Percentiles rank a stretch among this genome's conserved stretches.
Conservation (phyloP, 1,140 invertebrate species). For the Cheumatopsyche charites region DNA sequence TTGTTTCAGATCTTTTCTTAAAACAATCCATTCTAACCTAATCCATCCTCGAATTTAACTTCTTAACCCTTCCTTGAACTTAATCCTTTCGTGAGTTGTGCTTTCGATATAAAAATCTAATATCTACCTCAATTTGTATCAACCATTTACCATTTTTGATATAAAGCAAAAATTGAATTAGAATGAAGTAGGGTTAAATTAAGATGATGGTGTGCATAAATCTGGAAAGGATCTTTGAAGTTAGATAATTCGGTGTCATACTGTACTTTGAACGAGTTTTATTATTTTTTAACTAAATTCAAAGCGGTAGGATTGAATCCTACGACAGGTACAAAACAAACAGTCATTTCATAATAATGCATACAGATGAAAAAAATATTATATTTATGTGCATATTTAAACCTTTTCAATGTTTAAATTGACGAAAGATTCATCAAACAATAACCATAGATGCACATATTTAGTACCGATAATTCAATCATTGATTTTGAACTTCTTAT, state of each 20-base stretch:
- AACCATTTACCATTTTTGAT: too few species aligned
- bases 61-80: too few species aligned
- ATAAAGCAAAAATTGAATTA: neutral
- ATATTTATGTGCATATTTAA: slow-evolving; percentile 2
- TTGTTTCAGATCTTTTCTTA: too few species aligned
- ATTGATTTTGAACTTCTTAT: too few species aligned
- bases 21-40: too few species aligned
- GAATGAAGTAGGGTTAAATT: neutral
- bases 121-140: too few species aligned
- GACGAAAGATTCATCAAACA: too few species aligned
- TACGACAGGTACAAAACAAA: slow-evolving; percentile 41
- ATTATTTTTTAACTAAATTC: slow-evolving; percentile 29
- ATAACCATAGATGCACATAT: too few species aligned
- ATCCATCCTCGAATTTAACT: too few species aligned
- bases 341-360: slow-evolving; percentile 32
- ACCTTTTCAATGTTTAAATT: neutral
- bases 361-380: neutral
- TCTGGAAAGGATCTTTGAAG: neutral
- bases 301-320: slow-evolving; percentile 21
- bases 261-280: slow-evolving; percentile 11
- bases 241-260: neutral
- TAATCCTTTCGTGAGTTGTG: too few species aligned
- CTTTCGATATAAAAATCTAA: too few species aligned
- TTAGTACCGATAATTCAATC: slow-evolving; percentile 12
- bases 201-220: neutral